Evolutionary conservation across 1,140 invertebrate genomes (phyloP).

Genomic region (Brachionus plicatilis): DNA sequence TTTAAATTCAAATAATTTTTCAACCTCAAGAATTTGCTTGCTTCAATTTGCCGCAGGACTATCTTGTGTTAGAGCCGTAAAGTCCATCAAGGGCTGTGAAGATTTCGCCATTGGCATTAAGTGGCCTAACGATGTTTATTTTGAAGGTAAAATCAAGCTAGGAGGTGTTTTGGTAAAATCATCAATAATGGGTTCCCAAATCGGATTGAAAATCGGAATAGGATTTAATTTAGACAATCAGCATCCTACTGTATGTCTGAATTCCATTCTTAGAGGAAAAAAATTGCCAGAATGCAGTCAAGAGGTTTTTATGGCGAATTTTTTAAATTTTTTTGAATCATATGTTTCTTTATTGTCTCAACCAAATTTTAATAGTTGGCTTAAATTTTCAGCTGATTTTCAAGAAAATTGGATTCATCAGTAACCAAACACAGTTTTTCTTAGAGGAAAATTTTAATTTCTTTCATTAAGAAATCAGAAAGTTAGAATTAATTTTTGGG

Average conservation of each 20-base stretch:
- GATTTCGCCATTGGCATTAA: background rate
- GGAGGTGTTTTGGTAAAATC: slow-evolving; percentile 30
- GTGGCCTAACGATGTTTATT: slow-evolving; percentile 36
- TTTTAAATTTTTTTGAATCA: background rate
- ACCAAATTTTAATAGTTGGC: background rate
- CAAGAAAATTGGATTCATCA: slow-evolving; percentile 28
- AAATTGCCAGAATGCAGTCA: background rate
- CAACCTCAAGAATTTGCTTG: background rate
- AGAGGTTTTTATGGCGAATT: background rate
- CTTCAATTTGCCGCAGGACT: slow-evolving; percentile 26
- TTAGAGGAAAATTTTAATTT: no score
- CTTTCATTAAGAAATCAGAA: background rate
- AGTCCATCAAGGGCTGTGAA: background rate
- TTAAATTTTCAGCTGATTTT: background rate
- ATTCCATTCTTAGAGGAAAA: background rate
- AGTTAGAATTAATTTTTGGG: background rate
- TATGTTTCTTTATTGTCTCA: slow-evolving; percentile 3
- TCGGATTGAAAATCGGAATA: background rate
- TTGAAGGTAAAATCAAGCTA: background rate
- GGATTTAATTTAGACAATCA: slow-evolving; percentile 23
- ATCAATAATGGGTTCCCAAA: background rate
- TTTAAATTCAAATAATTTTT: background rate
- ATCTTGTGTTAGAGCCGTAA: slow-evolving; percentile 11
- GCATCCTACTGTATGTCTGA: slow-evolving; percentile 15
- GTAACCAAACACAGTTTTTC: background rate